A percentile compares a stretch with the other conserved stretches of the same genome.
Evolutionary conservation across 2,888 invertebrate genomes (phyloP).

Genomic region (Hyposoter dolosus): DNA sequence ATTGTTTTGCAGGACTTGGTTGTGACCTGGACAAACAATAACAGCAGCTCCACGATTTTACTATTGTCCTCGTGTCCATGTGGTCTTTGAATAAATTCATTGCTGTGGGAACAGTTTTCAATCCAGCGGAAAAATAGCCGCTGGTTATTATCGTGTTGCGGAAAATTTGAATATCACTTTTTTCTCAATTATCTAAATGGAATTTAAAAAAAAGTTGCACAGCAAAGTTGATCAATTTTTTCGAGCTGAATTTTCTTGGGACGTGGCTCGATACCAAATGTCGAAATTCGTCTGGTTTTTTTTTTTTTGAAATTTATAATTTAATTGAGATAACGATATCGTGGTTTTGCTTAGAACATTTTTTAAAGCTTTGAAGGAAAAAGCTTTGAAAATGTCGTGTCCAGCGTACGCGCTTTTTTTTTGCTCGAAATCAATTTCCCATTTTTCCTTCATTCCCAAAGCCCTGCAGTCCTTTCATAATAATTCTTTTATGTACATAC

Average conservation of each 20-base stretch:
- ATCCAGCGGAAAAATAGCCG: not conserved
- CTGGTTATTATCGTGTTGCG: not conserved
- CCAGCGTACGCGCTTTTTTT: not conserved
- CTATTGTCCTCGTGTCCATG: no score
- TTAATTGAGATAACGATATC: no score
- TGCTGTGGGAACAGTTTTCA: no score
- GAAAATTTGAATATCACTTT: not conserved
- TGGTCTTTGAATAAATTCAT: no score
- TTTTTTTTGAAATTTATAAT: not conserved
- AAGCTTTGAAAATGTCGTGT: not conserved
- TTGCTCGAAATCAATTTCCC: constrained; percentile 20
- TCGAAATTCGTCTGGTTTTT: not conserved
- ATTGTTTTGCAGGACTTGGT: not conserved
- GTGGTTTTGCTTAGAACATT: not conserved
- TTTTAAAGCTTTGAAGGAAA: not conserved
- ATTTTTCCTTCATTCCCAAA: not conserved
- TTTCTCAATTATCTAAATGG: not conserved
- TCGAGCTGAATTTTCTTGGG: not conserved
- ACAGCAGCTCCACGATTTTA: no score
- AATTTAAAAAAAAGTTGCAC: not conserved
- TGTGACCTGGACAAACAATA: not conserved
- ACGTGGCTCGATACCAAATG: not conserved
- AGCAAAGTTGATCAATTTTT: not conserved
- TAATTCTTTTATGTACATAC: not conserved
- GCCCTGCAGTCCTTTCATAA: not conserved